phyloP scores from a whole-genome alignment of 1,140 invertebrate species.

The Papilio polytes region DNA sequence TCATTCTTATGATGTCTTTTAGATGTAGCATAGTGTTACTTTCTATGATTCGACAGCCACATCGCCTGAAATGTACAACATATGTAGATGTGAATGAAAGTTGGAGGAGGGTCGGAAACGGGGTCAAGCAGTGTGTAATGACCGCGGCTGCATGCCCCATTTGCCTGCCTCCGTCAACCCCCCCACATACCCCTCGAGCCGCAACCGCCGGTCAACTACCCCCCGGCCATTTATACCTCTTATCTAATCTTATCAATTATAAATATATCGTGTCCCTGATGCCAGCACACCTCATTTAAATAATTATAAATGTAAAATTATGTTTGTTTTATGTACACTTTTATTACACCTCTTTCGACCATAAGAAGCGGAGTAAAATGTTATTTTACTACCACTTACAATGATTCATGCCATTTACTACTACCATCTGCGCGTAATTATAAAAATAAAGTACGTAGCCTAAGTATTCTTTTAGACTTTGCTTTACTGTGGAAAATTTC shows the following conservation, averaged over 20 bases:
- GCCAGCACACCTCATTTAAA: background rate
- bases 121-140: slow-evolving; percentile 37
- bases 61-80: background rate
- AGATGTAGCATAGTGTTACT: background rate
- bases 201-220: slow-evolving; percentile 27
- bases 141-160: slow-evolving; percentile 40
- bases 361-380: too few species aligned
- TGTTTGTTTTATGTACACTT: background rate
- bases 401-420: too few species aligned
- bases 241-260: slow-evolving; percentile 41
- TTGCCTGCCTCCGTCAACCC: background rate
- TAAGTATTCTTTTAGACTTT: too few species aligned
- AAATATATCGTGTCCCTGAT: slow-evolving; percentile 16
- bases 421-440: too few species aligned
- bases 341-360: too few species aligned
- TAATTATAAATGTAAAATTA: background rate
- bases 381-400: too few species aligned
- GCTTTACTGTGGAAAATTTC: too few species aligned
- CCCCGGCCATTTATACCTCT: slow-evolving; percentile 12
- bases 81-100: slow-evolving; percentile 35
- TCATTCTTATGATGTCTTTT: background rate
- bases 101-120: slow-evolving; percentile 9
- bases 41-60: background rate
- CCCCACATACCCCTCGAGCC: background rate
- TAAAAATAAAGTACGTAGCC: too few species aligned